Evolutionary conservation across 2,113 vertebrate species (phyloP).

Genomic region (Aramus guarauna): DNA sequence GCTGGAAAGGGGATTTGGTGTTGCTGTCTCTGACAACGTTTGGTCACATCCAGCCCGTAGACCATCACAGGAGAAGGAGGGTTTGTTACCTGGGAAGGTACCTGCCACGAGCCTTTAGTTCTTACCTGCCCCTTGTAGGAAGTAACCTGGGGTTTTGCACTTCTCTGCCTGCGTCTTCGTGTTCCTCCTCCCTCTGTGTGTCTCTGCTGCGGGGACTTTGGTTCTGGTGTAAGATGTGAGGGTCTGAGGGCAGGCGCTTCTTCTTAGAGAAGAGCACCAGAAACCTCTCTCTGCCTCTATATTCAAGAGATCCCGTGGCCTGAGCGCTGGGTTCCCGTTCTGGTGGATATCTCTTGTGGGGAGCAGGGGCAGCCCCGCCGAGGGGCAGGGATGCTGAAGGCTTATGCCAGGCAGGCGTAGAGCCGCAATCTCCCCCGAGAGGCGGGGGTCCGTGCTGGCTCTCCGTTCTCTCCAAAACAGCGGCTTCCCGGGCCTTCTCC

Average conservation of each 20-base stretch:
- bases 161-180: neutral
- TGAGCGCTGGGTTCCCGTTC: neutral
- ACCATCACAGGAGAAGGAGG: accelerated
- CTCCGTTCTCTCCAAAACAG: neutral
- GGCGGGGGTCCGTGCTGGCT: neutral
- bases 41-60: too few relatives aligned
- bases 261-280: neutral
- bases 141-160: neutral
- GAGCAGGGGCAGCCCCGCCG: neutral
- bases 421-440: neutral
- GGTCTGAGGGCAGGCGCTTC: neutral
- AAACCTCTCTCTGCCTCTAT: neutral
- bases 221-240: neutral
- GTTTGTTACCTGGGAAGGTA: neutral
- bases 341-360: accelerated
- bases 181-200: neutral
- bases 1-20: neutral
- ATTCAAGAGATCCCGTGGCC: neutral
- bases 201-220: neutral
- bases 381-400: neutral
- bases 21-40: accelerated
- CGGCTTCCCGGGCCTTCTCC: neutral
- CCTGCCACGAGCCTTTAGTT: accelerated
- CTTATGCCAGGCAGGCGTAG: accelerated
- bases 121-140: neutral